A percentile compares a stretch with the other conserved stretches of the same genome.
Conservation (phyloP, 92 coral and sea anemone genomes). For the Heteractis magnifica region DNA sequence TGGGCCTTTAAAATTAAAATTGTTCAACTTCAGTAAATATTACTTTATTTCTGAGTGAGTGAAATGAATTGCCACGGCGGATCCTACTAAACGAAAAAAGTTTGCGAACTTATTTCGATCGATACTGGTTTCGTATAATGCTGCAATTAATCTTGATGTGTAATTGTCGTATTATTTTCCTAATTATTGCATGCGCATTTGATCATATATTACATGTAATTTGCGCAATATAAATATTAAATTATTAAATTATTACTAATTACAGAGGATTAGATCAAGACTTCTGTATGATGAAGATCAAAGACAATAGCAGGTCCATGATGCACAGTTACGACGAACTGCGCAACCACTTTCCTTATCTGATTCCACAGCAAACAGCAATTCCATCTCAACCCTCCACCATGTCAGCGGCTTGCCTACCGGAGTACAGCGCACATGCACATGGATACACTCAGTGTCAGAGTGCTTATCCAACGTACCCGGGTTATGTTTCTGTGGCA, state of each 20-base stretch:
- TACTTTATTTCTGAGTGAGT: too few relatives aligned
- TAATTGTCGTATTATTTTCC: too few relatives aligned
- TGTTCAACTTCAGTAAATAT: too few relatives aligned
- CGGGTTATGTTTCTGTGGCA: conserved; percentile 65
- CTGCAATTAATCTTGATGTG: too few relatives aligned
- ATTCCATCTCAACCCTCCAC: conserved; percentile 53
- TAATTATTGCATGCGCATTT: too few relatives aligned
- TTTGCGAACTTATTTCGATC: too few relatives aligned
- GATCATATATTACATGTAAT: too few relatives aligned
- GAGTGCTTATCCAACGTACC: conserved; percentile 62
- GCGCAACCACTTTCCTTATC: conserved; percentile 81
- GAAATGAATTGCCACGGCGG: too few relatives aligned
- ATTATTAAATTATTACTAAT: neutral
- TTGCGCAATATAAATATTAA: too few relatives aligned
- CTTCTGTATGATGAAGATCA: conserved; percentile 74
- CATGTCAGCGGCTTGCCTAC: conserved; percentile 62
- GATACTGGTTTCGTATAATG: too few relatives aligned
- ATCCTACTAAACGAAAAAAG: too few relatives aligned
- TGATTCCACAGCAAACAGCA: conserved; percentile 69
- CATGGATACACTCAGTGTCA: conserved; percentile 36
- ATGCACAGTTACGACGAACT: conserved; percentile 84
- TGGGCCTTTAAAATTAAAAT: too few relatives aligned
- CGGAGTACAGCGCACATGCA: conserved; percentile 59
- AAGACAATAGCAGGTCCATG: conserved; percentile 77
- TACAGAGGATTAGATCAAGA: conserved; percentile 80